These are phyloP conservation scores for Listronotus oregonensis DNA, from an alignment of 1,140 invertebrate genomes.

Conservation along the genomic window DNA sequence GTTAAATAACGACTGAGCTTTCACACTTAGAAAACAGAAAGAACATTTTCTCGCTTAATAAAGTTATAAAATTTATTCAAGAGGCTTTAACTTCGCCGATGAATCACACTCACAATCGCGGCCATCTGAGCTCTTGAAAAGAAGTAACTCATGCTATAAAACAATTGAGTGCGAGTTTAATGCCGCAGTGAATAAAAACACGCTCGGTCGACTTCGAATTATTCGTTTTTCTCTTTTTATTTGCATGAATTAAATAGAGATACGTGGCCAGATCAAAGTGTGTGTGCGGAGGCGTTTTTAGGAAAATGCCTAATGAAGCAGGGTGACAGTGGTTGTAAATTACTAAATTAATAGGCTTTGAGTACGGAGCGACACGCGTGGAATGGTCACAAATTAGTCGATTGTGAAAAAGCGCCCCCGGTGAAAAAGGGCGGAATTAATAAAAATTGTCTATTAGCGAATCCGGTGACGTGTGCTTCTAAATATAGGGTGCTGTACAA, in stretches of 20 bases:
- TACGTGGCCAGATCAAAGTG: constrained; percentile 16
- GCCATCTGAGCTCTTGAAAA: constrained; percentile 27
- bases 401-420: constrained; percentile 17
- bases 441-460: constrained; percentile 7
- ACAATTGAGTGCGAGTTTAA: constrained; percentile 12
- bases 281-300: constrained; percentile 12
- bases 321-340: constrained; percentile 22
- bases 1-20: constrained; percentile 24
- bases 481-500: constrained; percentile 5
- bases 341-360: constrained; percentile 24
- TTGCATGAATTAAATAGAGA: constrained; percentile 13
- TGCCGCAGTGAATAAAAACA: constrained; percentile 3
- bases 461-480: not conserved
- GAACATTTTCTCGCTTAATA: constrained; percentile 27
- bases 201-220: constrained; percentile 4
- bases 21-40: constrained; percentile 21
- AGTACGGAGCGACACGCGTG: constrained; percentile 13
- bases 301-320: constrained; percentile 22
- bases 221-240: constrained; percentile 13
- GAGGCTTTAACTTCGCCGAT: constrained; percentile 22
- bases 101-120: constrained; percentile 30
- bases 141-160: constrained; percentile 20
- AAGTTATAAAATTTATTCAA: constrained; percentile 36
- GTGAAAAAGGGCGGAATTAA: constrained; percentile 6
- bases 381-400: constrained; percentile 24